Percentiles rank a stretch among this genome's conserved stretches.
Conservation (phyloP, 2,797 vertebrate genomes). For the Hozukius guyotensis region DNA sequence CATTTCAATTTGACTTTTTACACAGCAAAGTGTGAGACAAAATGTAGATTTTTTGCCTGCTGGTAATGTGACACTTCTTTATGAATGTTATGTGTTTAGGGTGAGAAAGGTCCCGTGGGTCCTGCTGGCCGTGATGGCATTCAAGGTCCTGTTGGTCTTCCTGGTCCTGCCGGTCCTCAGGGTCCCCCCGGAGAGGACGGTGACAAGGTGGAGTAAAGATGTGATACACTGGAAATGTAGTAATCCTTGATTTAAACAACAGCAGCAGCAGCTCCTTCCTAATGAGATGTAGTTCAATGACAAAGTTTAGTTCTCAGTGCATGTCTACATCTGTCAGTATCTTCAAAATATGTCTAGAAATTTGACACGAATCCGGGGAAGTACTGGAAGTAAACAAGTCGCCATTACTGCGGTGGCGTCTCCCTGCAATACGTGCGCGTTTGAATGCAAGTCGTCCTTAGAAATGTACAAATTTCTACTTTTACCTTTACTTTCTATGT, state of each 20-base stretch:
- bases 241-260: neutral
- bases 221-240: neutral
- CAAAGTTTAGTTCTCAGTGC: neutral
- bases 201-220: constrained; percentile 88
- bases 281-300: neutral
- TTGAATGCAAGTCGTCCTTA: no score
- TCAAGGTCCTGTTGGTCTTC: constrained; percentile 96
- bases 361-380: neutral
- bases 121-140: constrained; percentile 96
- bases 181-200: constrained; percentile 98
- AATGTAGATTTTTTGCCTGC: neutral
- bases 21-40: neutral
- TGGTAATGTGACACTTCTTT: neutral
- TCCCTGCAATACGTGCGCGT: no score
- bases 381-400: no score
- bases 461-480: no score
- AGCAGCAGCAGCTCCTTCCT: neutral
- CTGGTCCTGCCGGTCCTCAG: constrained; percentile 94
- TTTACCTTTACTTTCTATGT: no score
- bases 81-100: constrained; percentile 77
- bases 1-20: neutral
- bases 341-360: neutral
- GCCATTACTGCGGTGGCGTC: no score
- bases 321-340: neutral
- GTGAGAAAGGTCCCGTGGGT: constrained; percentile 97